phyloP scores from a whole-genome alignment of 1,140 invertebrate genomes.

The Pseudomyrmex sp. region DNA sequence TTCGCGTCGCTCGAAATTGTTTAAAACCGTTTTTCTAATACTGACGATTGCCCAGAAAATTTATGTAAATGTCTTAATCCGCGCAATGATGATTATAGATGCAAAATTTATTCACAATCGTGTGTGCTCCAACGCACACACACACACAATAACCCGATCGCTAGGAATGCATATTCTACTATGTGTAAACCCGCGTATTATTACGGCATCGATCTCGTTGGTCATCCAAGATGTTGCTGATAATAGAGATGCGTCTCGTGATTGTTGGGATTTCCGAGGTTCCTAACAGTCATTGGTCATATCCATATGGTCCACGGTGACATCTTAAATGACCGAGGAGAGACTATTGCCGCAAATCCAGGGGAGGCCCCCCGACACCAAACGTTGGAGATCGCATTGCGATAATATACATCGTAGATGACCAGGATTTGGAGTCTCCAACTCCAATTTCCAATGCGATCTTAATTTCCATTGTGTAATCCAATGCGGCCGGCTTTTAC shows the following conservation, averaged over 20 bases:
- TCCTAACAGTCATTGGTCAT: slow-evolving; percentile 16
- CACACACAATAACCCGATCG: too few relatives aligned
- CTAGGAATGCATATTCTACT: too few relatives aligned
- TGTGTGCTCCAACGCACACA: too few relatives aligned
- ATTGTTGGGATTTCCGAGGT: slow-evolving; percentile 26
- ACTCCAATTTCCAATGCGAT: slow-evolving; percentile 28
- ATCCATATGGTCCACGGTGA: slow-evolving; percentile 25
- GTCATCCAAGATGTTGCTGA: slow-evolving; percentile 11
- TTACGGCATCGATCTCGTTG: slow-evolving; percentile 3
- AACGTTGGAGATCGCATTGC: slow-evolving; percentile 26
- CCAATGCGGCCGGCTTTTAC: not conserved
- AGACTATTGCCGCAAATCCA: not conserved
- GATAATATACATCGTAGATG: not conserved
- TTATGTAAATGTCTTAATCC: too few relatives aligned
- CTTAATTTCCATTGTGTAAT: slow-evolving; percentile 44
- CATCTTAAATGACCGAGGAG: slow-evolving; percentile 22
- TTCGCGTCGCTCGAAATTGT: slow-evolving; percentile 1
- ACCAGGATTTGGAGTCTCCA: slow-evolving; percentile 15
- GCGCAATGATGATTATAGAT: not conserved
- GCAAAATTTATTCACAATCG: not conserved
- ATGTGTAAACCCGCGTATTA: not conserved
- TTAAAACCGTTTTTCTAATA: not conserved
- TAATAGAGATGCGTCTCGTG: not conserved
- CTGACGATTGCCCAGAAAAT: not conserved
- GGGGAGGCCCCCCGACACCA: too few relatives aligned